Base-by-base conservation (phyloP, 1,140 invertebrate genomes). In the Heliothis subflexa region DNA sequence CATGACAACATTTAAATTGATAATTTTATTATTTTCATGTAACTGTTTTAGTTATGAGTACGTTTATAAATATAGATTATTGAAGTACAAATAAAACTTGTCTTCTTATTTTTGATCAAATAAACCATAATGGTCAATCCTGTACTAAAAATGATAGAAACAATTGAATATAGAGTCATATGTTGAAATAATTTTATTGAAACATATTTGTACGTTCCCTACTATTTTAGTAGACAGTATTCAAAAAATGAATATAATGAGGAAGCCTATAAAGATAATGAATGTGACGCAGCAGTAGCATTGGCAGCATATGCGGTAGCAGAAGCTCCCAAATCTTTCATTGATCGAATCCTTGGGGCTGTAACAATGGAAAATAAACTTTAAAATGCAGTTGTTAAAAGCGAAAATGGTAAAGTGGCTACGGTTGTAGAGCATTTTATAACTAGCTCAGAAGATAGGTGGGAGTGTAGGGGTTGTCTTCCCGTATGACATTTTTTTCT, bases 231-330 rank as follows among this genome's bases (percentile, higher is more conserved):
- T 13, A 3, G 13, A 45, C 33, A 64, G 40, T 18, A 5, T 40
- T 16, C 4, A 66, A 16, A 3, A 21, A 18, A 47, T 4, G 55
- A 11, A 55, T 40, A 40, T 71, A 4, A 71, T 16, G 1, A 55
- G 9, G n/a, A 33, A 4, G 5, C 47, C 47, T 9, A 52, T 50
- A 1, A 90, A 33, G 10, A 89, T 10, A 7, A 88, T 64, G 57
- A 82, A 83, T 12, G 85, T 87, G 1, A 89, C 54, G 54, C 83
- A 89, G 74, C 88, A 90, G 74, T 88, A 90, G 61, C 87, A 83
- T 55, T 89, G 85, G 68, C 89, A 90, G 78, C 88, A 89, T 21
- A 84, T 12, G 2, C 83, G 78, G 73, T 89, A 90, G 62, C 82
- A 89, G 49, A 75, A 86, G 72, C 86, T 85, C 1, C 80, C 74